A percentile compares a stretch with the other conserved stretches of the same genome.
These are phyloP conservation scores for Ceyx melanurus DNA, from an alignment of 2,113 vertebrate genomes.

Conservation along the genomic window DNA sequence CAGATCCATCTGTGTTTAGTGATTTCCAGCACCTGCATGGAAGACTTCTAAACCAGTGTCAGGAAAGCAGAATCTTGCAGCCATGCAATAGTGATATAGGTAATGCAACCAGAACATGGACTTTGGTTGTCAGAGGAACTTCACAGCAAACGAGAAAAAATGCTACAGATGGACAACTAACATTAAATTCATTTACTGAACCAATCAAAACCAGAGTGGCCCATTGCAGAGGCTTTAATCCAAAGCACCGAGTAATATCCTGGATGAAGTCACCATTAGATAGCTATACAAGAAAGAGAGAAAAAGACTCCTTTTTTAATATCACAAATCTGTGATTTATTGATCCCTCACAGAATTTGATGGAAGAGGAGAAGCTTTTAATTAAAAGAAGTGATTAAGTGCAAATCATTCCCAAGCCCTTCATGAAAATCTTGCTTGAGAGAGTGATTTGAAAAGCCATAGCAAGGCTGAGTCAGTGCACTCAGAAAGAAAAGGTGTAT, in stretches of 20 bases:
- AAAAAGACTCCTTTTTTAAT: background rate
- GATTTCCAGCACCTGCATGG: background rate
- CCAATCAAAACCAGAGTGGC: background rate
- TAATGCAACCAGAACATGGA: background rate
- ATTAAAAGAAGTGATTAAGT: slow-evolving; percentile 42
- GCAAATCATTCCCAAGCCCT: slow-evolving; percentile 7
- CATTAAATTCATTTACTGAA: background rate
- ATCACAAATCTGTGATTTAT: slow-evolving; percentile 1
- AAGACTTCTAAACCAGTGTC: background rate
- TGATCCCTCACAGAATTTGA: background rate
- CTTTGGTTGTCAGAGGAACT: background rate
- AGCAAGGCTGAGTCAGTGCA: background rate
- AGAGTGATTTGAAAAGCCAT: background rate
- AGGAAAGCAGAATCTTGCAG: background rate
- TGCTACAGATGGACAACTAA: background rate
- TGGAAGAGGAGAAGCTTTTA: slow-evolving; percentile 2
- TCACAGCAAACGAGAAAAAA: background rate
- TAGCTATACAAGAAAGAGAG: background rate
- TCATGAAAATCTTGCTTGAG: background rate
- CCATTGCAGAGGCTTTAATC: background rate
- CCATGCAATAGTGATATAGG: background rate
- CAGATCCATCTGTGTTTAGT: background rate
- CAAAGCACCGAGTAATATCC: background rate
- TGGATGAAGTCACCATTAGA: background rate
- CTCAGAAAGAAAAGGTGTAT: background rate